These are phyloP conservation scores for Zaprionus capensis DNA, from an alignment of 1,140 invertebrate genomes.

Conservation along the genomic window DNA sequence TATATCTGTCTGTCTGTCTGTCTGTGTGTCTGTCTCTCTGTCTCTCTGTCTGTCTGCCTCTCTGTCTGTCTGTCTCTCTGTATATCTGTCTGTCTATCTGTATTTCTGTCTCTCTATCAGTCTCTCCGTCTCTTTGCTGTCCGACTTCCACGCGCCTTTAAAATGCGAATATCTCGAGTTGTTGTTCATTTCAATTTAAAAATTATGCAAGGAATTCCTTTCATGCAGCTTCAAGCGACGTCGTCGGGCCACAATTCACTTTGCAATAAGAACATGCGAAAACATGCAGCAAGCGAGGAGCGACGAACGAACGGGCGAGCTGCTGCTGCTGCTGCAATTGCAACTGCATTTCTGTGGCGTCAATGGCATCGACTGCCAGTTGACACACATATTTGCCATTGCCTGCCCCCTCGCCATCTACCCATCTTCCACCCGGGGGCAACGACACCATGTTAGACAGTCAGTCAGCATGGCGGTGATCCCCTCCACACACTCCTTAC, in stretches of 20 bases:
- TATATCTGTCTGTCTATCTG: neutral
- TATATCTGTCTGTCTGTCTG: slow-evolving; percentile 2
- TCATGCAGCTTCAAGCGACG: slow-evolving; percentile 11
- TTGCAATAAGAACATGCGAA: slow-evolving; percentile 31
- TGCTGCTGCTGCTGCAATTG: slow-evolving; percentile 14
- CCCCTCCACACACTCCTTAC: too few species aligned
- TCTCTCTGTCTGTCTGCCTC: neutral
- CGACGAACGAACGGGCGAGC: neutral
- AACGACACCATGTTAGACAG: slow-evolving; percentile 58
- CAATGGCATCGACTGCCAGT: slow-evolving; percentile 69
- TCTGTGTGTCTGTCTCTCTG: neutral
- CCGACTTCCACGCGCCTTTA: slow-evolving; percentile 25
- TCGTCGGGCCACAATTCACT: slow-evolving; percentile 32
- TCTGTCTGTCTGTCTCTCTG: neutral
- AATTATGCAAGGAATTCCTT: slow-evolving; percentile 79
- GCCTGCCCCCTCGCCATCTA: neutral
- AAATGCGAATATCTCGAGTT: slow-evolving; percentile 56
- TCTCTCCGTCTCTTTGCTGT: neutral
- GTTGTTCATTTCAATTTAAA: slow-evolving; percentile 59
- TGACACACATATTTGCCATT: slow-evolving; percentile 77
- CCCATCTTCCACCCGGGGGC: slow-evolving; percentile 32
- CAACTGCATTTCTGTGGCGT: slow-evolving; percentile 59
- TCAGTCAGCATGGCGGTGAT: slow-evolving; percentile 7
- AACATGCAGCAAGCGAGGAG: neutral
- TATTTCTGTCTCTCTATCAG: neutral